Evolutionary conservation across 2,797 vertebrate species (phyloP), one percentile per base, ranked within the genome.

Genomic region (Gobionotothen gibberifrons): DNA sequence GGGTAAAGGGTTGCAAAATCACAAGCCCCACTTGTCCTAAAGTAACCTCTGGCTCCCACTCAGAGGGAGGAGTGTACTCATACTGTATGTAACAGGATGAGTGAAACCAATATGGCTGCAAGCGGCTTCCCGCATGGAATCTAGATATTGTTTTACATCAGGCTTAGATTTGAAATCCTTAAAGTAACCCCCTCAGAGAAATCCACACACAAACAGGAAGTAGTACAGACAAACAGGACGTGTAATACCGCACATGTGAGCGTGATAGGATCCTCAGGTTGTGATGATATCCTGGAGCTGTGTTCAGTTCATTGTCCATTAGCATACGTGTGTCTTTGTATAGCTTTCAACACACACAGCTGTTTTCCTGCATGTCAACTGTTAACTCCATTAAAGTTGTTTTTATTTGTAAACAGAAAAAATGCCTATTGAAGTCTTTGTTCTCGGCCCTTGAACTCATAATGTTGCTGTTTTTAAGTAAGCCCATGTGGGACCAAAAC

Each of bases 351-450:
- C 21, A 60, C 49, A 73, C 78, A 70, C 54, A 52, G 11, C 19
- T n/a, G 21, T 43, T 62, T 82, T 86, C 76, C 76, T 80, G 85
- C 87, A 85, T 87, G 85, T 66, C 58, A 61, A 36, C 72, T 84
- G 80, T 84, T 76, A 22, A 76, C 63, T 59, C 56, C 67, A 91
- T 89, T 92, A 93, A 92, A 91, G 43, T 29, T 74, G 61, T 84
- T 82, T 87, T 81, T 80, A 63, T 81, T 75, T 79, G 29, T 72
- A 54, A 81, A 61, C 29, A 10, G 67, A 55, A 67, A 72, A 67
- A 67, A 46, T 4, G 32, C 32, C 57, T 71, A 40, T 52, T 22
- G 69, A 60, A 42, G 43, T 82, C 72, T 87, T 84, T 87, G 58
- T 85, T 83, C 56, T 47, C 54, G 8, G 61, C 83, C 72, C 53